Evolutionary conservation across 2,113 vertebrate species (phyloP), one percentile per base, ranked within the genome.

Genomic region (Gopherus evgoodei): DNA sequence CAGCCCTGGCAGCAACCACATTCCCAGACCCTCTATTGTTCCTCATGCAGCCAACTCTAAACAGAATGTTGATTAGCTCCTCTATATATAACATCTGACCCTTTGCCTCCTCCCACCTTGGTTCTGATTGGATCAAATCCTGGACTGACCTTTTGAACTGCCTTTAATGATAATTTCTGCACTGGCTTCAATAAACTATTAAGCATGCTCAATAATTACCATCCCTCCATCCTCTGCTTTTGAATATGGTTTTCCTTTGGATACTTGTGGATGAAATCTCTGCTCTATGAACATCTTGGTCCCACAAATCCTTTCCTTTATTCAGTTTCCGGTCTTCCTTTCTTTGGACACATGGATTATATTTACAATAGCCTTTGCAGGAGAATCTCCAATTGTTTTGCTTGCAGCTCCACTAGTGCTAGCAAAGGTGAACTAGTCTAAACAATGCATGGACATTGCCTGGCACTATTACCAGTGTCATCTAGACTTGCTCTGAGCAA

Each of bases 31-130:
- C 83, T 89, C 54, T n/a, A 22, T 87, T 38, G 38, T 1, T 16
- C 17, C 93, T 86, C 11, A 44, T 35, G 79, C 44, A 87, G 31
- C 13, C 31, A 94, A 24, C 5, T 49, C 35, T 21, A n/a, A n/a
- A 17, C 8, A 35, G 8, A 16, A 0, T 0, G 42, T 25, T 82
- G 84, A 29, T 49, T 16, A 75, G 38, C 8, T 29, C 1, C 5
- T 92, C 47, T 29, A 16, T 75, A n/a, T 69, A 47, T 42, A 62
- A 88, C 42, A 5, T 1, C 24, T 78, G 29, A 84, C 75, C 12
- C 22, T 4, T 65, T 52, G 1, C 10, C 84, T 6, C 25, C 27
- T 81, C 79, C 47, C 16, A 24, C 47, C 27, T 52, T 79, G 16
- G 84, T 3, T 4, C 42, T 50, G 2, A 84, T 54, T 85, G 53